Evolutionary conservation across 2,888 invertebrate genomes (phyloP).

Genomic region (Diarsia mendica): DNA sequence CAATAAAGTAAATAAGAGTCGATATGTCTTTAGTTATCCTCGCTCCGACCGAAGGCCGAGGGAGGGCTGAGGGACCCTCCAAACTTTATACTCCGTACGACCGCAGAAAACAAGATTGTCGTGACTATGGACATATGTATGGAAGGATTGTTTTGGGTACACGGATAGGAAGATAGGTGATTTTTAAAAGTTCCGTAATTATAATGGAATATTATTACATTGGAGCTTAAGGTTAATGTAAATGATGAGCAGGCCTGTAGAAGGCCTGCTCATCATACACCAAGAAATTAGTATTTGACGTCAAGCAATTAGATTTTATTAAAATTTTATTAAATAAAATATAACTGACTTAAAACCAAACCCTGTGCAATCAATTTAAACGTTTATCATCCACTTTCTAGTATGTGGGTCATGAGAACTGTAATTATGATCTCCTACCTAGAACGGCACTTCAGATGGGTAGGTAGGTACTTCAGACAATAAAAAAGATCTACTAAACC

Average conservation of each 20-base stretch:
- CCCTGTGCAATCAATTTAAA: no score
- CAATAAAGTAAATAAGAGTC: constrained; percentile 69
- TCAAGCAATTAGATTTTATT: no score
- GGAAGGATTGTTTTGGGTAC: constrained; percentile 22
- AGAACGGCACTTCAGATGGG: background rate
- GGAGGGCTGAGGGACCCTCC: constrained; percentile 47
- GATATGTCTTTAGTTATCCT: constrained; percentile 68
- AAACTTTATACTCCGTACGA: constrained; percentile 60
- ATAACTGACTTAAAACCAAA: no score
- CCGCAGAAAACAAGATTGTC: constrained; percentile 57
- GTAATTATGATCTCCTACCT: background rate
- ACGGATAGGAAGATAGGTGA: constrained; percentile 1
- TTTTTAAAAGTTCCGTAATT: constrained; percentile 12
- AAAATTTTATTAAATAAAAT: no score
- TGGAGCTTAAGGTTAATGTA: background rate
- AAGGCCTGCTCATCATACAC: background rate
- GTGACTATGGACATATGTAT: constrained; percentile 15
- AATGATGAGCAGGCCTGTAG: no score
- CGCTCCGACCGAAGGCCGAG: constrained; percentile 40
- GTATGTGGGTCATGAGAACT: background rate
- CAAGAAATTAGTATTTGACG: background rate
- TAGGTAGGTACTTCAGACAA: background rate
- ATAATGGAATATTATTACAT: background rate
- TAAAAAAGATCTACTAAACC: background rate
- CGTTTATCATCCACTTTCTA: no score